Evolutionary conservation across 2,797 vertebrate species (phyloP), one percentile per base, ranked within the genome.

Genomic region (Chelon labrosus): DNA sequence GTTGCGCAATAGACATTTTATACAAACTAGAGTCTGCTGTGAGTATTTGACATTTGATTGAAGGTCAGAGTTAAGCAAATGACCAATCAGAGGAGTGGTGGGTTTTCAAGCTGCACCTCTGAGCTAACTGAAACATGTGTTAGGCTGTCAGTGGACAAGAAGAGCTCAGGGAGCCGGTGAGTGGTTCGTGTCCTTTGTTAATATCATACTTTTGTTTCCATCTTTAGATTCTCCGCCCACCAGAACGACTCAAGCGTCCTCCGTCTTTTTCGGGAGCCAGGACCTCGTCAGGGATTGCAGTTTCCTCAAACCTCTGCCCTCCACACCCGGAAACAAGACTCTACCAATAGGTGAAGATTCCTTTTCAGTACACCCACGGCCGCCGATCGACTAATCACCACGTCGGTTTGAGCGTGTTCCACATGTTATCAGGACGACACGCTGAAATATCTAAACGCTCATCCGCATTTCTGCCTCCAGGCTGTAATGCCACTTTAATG

Each of bases 221-320:
- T 91, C 89, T 84, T 79, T 91, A 98, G 97, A 98, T 86, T 96
- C 96, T 5, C 95, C 96, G 53, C 97, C 96, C 59, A 94, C 89
- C 75, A 95, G 95, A 77, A 84, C 85, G 63, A 92, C 93, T 20
- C 91, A 95, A 70, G 91, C 93, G 72, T 93, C 96, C 84, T 90
- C 96, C 46, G 95, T 95, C 64, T 95, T 96, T 86, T 97, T 96
- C 70, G 95, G 95, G 75, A 90, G 92, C 81, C 97, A 96, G 87
- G 97, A 99, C 75, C 85, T 94, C 14, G 85, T 94, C 58, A 89
- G 94, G 72, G 97, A 96, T 83, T 95, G 94, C 88, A 96, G 92
- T 61, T 72, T 96, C 88, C 94, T 97, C 86, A 98, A 97, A 90
- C 97, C 97, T 66, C 88, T 97, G 89, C 93, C 94, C 75, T 92